These are phyloP conservation scores for Sparus aurata DNA, from an alignment of 2,797 vertebrate genomes.

Conservation along the genomic window DNA sequence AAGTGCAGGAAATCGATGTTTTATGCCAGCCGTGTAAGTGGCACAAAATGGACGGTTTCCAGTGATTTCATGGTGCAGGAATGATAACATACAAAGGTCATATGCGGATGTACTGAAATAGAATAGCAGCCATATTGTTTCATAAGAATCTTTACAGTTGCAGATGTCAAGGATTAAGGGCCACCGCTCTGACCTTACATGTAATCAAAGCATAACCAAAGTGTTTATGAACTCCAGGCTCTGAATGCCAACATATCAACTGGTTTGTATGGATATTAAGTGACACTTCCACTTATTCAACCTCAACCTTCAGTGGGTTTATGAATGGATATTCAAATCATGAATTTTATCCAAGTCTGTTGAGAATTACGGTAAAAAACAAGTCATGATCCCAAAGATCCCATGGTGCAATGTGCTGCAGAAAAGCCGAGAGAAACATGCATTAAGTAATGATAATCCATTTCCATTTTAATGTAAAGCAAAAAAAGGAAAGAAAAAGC, in stretches of 20 bases:
- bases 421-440: slow-evolving; percentile 7
- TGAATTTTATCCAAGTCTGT: slow-evolving; percentile 10
- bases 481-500: slow-evolving; percentile 8
- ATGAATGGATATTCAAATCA: slow-evolving; percentile 17
- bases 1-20: slow-evolving; percentile 25
- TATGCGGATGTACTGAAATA: not conserved
- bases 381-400: not conserved
- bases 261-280: not conserved
- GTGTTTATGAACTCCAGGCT: slow-evolving; percentile 16
- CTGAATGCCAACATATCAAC: slow-evolving; percentile 45
- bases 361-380: not conserved
- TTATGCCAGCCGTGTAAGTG: slow-evolving; percentile 4
- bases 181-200: slow-evolving; percentile 44
- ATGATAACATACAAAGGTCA: slow-evolving; percentile 43
- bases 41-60: slow-evolving; percentile 13
- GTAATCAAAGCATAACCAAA: slow-evolving; percentile 21
- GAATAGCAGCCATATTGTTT: slow-evolving; percentile 1
- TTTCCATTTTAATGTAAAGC: not conserved
- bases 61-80: slow-evolving; percentile 13
- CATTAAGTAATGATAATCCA: not conserved
- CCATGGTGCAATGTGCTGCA: not conserved
- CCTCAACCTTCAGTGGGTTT: not conserved
- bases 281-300: slow-evolving; percentile 15
- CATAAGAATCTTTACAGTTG: not conserved
- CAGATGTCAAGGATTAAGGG: slow-evolving; percentile 18